Percentiles rank a stretch among this genome's conserved stretches.
Evolutionary conservation across 1,140 invertebrate genomes (phyloP).

Genomic region (Trichonephila clavipes): DNA sequence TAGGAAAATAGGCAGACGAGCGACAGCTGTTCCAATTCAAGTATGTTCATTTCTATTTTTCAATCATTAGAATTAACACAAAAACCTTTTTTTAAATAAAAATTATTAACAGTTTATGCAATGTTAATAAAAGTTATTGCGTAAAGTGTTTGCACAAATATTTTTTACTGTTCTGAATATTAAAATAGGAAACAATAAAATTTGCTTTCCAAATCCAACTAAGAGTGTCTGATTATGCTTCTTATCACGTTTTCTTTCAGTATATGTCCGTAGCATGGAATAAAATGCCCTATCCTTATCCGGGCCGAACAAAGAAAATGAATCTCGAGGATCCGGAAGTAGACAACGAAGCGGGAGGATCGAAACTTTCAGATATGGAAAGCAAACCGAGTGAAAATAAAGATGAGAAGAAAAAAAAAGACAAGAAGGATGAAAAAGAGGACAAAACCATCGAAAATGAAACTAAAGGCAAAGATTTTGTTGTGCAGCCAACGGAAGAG

Average conservation of each 20-base stretch:
- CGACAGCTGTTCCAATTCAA: conserved; percentile 86
- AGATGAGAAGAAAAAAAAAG: conserved; percentile 16
- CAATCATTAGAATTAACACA: not conserved
- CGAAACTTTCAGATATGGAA: not conserved
- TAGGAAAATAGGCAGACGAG: conserved; percentile 67
- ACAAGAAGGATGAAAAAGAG: conserved; percentile 23
- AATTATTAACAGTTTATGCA: not conserved
- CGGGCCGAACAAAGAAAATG: conserved; percentile 38
- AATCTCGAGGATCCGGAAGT: not conserved
- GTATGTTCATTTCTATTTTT: conserved; percentile 80
- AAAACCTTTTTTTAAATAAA: not conserved
- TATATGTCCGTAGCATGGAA: conserved; percentile 77
- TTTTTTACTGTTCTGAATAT: no score
- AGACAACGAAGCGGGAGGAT: not conserved
- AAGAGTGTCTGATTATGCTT: no score
- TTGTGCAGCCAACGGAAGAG: conserved; percentile 61
- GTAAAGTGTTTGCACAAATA: not conserved
- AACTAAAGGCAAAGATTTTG: conserved; percentile 20
- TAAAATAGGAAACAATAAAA: no score
- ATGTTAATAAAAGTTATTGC: not conserved
- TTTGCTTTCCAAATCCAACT: no score
- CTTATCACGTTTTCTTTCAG: conserved; percentile 50
- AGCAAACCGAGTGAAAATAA: not conserved
- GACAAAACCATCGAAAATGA: not conserved
- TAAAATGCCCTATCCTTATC: conserved; percentile 76